Conservation (phyloP, 2,888 invertebrate species). For the Mythimna albipuncta region DNA sequence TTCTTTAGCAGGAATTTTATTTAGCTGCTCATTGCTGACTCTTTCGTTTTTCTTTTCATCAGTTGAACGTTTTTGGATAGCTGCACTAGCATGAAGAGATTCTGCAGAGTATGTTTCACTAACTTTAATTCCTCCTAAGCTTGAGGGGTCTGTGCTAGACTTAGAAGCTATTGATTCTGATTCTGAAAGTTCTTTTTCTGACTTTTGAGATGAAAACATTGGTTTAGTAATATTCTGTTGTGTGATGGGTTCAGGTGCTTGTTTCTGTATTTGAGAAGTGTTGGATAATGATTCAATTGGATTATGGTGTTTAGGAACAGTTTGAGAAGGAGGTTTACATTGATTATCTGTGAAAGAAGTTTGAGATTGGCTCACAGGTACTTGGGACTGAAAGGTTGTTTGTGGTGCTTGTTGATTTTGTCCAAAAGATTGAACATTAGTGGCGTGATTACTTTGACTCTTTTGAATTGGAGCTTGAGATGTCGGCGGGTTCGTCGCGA, state of each 20-base stretch:
- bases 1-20: conserved; percentile 87
- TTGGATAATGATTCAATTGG: conserved; percentile 70
- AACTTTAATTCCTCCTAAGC: conserved; percentile 70
- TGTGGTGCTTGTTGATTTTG: conserved; percentile 73
- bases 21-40: conserved; percentile 82
- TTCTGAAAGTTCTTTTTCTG: conserved; percentile 84
- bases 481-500: conserved; percentile 56
- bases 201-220: conserved; percentile 76
- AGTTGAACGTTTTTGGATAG: conserved; percentile 74
- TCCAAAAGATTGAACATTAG: conserved; percentile 69
- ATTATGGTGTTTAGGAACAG: conserved; percentile 68
- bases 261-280: conserved; percentile 73
- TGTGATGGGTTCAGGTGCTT: conserved; percentile 70
- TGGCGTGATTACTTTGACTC: conserved; percentile 65
- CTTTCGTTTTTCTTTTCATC: conserved; percentile 84
- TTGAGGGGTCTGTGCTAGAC: conserved; percentile 77
- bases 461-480: conserved; percentile 73
- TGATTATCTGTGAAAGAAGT: conserved; percentile 72
- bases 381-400: conserved; percentile 60
- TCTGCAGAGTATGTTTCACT: conserved; percentile 77
- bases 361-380: conserved; percentile 71
- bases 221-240: conserved; percentile 73
- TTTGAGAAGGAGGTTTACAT: conserved; percentile 67
- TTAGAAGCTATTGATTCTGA: conserved; percentile 81
- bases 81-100: conserved; percentile 71